Percentiles rank a stretch among this genome's conserved stretches.
phyloP scores from a whole-genome alignment of 2,797 vertebrate genomes.

The Falco novaeseelandiae region DNA sequence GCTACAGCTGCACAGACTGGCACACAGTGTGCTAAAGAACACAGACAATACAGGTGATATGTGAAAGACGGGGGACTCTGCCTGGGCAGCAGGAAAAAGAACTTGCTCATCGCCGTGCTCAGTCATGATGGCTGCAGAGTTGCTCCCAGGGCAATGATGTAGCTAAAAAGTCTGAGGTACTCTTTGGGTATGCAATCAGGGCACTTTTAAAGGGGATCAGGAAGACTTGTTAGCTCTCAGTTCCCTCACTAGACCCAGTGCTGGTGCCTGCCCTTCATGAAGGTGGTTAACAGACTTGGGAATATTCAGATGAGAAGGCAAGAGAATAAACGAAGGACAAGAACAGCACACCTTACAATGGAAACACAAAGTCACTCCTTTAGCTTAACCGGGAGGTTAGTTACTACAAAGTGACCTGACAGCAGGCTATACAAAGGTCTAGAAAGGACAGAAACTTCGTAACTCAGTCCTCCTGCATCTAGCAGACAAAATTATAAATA shows the following conservation, averaged over 20 bases:
- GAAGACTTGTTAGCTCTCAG: background rate
- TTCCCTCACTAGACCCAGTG: background rate
- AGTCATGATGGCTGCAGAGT: background rate
- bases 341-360: background rate
- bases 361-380: background rate
- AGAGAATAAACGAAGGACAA: background rate
- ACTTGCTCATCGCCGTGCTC: fast-evolving
- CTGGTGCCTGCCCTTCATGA: background rate
- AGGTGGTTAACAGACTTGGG: background rate
- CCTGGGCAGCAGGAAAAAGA: background rate
- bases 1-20: background rate
- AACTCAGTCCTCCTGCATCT: background rate
- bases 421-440: background rate
- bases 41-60: background rate
- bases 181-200: background rate
- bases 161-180: background rate
- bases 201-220: background rate
- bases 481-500: background rate
- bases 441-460: background rate
- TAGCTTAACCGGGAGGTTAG: background rate
- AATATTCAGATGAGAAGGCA: background rate
- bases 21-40: background rate
- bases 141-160: background rate
- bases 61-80: background rate
- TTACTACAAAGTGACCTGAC: background rate